Evolutionary conservation across 1,140 invertebrate genomes (phyloP).

Genomic region (Thaumatotibia leucotreta): DNA sequence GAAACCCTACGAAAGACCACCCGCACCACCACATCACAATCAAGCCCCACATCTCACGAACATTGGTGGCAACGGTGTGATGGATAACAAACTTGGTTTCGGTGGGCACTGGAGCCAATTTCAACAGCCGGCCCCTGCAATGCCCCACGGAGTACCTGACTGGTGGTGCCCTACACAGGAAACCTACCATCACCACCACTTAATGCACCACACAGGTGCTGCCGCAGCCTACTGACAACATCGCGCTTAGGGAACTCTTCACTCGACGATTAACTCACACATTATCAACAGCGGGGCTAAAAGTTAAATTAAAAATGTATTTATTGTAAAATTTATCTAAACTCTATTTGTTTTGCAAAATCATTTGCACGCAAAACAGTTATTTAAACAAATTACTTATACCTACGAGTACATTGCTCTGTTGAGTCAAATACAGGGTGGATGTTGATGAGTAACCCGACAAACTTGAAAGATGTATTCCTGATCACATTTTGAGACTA

Average conservation of each 20-base stretch:
- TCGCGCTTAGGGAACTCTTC: constrained; percentile 74
- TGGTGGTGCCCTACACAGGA: constrained; percentile 75
- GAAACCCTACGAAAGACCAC: constrained; percentile 54
- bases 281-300: background rate
- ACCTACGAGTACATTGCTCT: no score
- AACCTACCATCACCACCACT: constrained; percentile 66
- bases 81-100: constrained; percentile 67
- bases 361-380: no score
- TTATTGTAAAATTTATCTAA: background rate
- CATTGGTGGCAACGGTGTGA: constrained; percentile 63
- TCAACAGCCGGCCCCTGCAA: constrained; percentile 61
- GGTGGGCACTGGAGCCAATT: constrained; percentile 64
- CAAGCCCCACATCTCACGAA: constrained; percentile 65
- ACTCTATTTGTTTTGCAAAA: background rate
- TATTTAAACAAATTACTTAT: background rate
- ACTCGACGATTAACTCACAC: constrained; percentile 45
- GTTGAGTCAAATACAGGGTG: background rate
- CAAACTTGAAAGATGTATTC: no score
- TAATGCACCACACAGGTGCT: constrained; percentile 71
- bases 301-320: background rate
- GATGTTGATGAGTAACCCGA: no score
- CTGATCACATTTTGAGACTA: no score
- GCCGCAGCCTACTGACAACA: constrained; percentile 75
- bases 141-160: constrained; percentile 63
- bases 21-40: constrained; percentile 51